Percentiles rank a stretch among this genome's conserved stretches.
These are phyloP conservation scores for Poecile atricapillus DNA, from an alignment of 2,113 vertebrate genomes.

Conservation along the genomic window DNA sequence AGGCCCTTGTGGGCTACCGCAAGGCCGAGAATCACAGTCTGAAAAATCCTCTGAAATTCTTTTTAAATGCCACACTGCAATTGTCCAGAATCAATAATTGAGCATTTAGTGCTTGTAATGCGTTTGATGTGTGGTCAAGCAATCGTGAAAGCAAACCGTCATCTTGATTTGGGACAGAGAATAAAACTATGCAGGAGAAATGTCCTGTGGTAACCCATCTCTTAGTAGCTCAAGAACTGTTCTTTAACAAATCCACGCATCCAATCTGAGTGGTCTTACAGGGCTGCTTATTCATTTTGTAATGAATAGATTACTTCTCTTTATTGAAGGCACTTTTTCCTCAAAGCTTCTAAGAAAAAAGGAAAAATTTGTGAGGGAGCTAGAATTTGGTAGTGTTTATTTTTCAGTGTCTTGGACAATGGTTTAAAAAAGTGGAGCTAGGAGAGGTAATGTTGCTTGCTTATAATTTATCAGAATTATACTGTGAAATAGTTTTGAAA, in stretches of 20 bases:
- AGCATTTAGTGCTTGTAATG: neutral
- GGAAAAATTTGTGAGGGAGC: slow-evolving; percentile 17
- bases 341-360: slow-evolving; percentile 31
- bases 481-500: neutral
- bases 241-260: neutral
- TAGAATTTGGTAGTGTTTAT: slow-evolving; percentile 15
- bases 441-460: neutral
- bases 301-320: neutral
- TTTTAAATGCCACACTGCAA: slow-evolving; percentile 10
- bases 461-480: neutral
- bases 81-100: neutral
- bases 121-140: neutral
- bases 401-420: slow-evolving; percentile 1
- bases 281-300: neutral
- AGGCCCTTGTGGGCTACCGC: neutral
- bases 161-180: slow-evolving; percentile 9
- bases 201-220: neutral
- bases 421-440: slow-evolving; percentile 1
- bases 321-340: slow-evolving; percentile 37
- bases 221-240: neutral
- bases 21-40: neutral
- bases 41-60: neutral
- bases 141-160: neutral
- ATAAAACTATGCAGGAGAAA: neutral
- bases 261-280: neutral